These are phyloP conservation scores for Corvus moneduloides DNA, from an alignment of 2,113 vertebrate genomes.

Conservation along the genomic window DNA sequence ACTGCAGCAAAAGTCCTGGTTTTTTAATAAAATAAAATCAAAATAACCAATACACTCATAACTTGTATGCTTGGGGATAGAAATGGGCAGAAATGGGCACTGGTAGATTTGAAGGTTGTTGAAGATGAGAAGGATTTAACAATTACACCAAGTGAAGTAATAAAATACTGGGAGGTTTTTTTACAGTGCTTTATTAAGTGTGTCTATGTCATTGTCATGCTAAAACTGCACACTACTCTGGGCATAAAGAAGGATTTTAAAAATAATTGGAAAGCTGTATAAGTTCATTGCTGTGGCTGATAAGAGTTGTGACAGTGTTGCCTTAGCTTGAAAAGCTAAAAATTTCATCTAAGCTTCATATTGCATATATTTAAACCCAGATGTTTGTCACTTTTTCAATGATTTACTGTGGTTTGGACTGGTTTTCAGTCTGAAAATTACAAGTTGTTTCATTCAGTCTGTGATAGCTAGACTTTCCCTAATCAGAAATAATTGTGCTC, in stretches of 20 bases:
- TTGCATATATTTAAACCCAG: neutral
- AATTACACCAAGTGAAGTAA: neutral
- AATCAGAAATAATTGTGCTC: neutral
- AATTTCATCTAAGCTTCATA: neutral
- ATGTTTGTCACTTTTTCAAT: neutral
- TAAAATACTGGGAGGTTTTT: neutral
- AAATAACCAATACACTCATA: neutral
- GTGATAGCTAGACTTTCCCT: neutral
- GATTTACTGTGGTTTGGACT: neutral
- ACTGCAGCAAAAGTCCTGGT: fast-evolving
- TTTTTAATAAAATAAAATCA: neutral
- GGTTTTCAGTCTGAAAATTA: neutral
- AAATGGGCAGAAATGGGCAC: neutral
- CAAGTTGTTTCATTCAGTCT: neutral
- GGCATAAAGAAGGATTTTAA: neutral
- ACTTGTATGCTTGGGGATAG: neutral
- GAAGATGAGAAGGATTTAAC: neutral
- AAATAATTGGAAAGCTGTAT: neutral
- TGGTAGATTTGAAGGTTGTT: neutral
- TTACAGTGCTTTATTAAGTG: neutral
- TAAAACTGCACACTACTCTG: neutral
- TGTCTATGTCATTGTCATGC: neutral
- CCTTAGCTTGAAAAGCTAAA: neutral
- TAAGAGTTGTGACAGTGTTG: neutral
- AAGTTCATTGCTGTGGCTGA: neutral